Base-by-base conservation (phyloP, 2,888 invertebrate genomes). In the Cistogaster globosa region DNA sequence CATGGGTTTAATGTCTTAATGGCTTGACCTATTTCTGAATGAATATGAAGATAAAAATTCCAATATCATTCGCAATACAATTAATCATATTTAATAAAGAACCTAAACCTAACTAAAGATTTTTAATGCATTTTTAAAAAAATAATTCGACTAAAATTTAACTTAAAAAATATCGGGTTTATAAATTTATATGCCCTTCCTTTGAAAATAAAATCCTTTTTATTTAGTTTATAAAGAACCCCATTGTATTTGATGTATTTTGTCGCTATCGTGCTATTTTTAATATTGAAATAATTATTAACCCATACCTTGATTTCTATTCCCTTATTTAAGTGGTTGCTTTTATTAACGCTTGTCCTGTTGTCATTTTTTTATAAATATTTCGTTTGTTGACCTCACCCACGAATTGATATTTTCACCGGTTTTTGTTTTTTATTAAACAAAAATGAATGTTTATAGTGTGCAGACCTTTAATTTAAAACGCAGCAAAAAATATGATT, bases 301-400 rank as follows among this genome's bases (percentile, higher is more conserved):
- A 20, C 48, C 42, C 45, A 76, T 55, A n/a, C 36, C 6, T 20
- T 7, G 16, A 45, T 26, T 75, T 26, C 18, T 38, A 75, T 68
- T 69, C 57, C 26, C 63, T 51, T 53, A 26, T 16, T 48, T 60
- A 14, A 20, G 14, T 48, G 14, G n/a, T 60, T 72, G 48, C 8
- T 75, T 57, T 22, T 68, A 16, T 68, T 71, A 48, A 58, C 9
- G 48, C 48, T 58, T 48, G 38, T 58, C 32, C 53, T 57, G 26
- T 38, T 58, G 55, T 60, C 2, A 6, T 51, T 67, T 26, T 53
- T 72, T n/a, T n/a, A n/a, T 78, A 68, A 60, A 62, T 65, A 18
- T 63, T 65, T 75, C 75, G 85, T 85, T 82, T 85, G 75, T 85
- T 85, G 85, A 85, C 85, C 85, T 78, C 82, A 78, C 45, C 78